Evolutionary conservation across 1,140 invertebrate genomes (phyloP).

Genomic region (Leptestheria dahalacensis): DNA sequence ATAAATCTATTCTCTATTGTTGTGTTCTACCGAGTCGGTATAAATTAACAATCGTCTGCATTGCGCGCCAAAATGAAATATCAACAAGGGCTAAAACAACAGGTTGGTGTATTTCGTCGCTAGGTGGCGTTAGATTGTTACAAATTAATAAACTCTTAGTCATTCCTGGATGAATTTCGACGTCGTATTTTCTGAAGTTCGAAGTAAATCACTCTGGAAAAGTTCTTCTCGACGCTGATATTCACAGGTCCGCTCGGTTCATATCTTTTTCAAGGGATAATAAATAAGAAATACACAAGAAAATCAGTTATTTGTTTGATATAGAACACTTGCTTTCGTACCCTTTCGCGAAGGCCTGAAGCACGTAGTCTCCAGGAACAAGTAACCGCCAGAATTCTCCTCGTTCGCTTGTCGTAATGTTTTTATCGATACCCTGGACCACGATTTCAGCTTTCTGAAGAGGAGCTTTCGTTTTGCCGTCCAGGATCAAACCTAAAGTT

Average conservation of each 20-base stretch:
- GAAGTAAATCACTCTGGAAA: background rate
- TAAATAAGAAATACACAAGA: too few species aligned
- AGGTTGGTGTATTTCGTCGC: too few species aligned
- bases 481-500: constrained; percentile 19
- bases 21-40: too few species aligned
- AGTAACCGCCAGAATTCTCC: constrained; percentile 92
- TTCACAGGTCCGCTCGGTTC: background rate
- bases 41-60: too few species aligned
- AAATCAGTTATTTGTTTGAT: too few species aligned
- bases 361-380: constrained; percentile 67
- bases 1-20: too few species aligned
- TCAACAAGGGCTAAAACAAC: too few species aligned
- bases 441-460: constrained; percentile 28
- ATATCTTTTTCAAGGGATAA: background rate
- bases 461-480: constrained; percentile 17
- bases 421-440: constrained; percentile 26
- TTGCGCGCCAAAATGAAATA: too few species aligned
- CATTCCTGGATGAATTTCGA: too few species aligned
- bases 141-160: too few species aligned
- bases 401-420: constrained; percentile 28
- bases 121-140: too few species aligned
- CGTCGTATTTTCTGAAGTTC: background rate
- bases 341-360: constrained; percentile 40
- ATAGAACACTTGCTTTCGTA: background rate
- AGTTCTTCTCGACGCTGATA: background rate